Evolutionary conservation across 2,888 invertebrate genomes (phyloP), one percentile per base, ranked within the genome.

Genomic region (Latrodectus hesperus): DNA sequence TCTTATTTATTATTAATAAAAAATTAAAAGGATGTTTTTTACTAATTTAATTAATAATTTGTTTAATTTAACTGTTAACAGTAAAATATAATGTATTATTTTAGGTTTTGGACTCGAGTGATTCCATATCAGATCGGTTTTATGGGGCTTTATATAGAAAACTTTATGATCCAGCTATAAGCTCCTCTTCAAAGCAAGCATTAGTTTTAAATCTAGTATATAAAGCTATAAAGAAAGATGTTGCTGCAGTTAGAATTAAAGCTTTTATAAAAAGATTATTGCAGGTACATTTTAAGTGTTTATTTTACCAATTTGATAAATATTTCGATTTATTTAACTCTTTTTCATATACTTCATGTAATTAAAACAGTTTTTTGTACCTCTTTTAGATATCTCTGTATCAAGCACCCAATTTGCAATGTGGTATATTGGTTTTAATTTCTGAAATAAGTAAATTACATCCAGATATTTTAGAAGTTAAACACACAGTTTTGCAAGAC

Each of bases 91-190:
- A n/a, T 60, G 10, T 16, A 16, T 38, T 84, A 9, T 26, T 74
- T 89, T 89, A 95, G 96, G 90, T 97, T 95, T 93, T 88, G 65
- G 89, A 88, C 72, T 78, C 88, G 2, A 81, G 74, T 65, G 90
- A 89, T 68, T 73, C 85, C n/a, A 17, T 90, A 12, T 89, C 93
- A 9, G 93, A 94, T 90, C 92, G 94, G 1, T 94, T 92, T 91
- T 99, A 98, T 93, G 94, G 95, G 88, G 96, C 97, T 0, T 94
- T 99, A 60, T 99, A 99, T 92, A 94, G 95, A 38, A 98, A 98
- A 92, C 92, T 99, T 84, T 92, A 95, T 0, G 96, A 96, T 92
- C 94, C 96, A 0, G 95, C 95, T 83, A 92, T 97, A 83, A 93
- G 94, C 9, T 91, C 91, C n/a, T 94, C 94, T 14, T 95, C 96